Evolutionary conservation across 2,888 invertebrate genomes (phyloP).

Genomic region (Xylocampa areola): DNA sequence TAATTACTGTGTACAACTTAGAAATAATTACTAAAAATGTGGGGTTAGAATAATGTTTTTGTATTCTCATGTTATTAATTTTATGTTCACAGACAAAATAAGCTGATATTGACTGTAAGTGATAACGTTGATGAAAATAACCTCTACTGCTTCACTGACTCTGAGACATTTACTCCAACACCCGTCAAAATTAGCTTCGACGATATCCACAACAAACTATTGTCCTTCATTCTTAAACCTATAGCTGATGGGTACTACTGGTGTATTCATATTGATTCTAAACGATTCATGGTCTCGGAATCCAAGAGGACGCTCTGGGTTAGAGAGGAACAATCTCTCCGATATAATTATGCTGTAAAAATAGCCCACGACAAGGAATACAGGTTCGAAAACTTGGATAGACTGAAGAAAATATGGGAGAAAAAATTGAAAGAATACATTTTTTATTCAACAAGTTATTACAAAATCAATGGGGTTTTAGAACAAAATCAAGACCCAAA

Average conservation of each 20-base stretch:
- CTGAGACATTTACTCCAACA: slow-evolving; percentile 70
- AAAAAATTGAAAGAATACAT: slow-evolving; percentile 76
- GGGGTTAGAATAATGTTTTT: no score
- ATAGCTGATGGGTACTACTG: slow-evolving; percentile 82
- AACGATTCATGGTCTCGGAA: slow-evolving; percentile 66
- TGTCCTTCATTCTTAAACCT: slow-evolving; percentile 64
- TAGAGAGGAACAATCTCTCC: slow-evolving; percentile 69
- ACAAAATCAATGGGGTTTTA: slow-evolving; percentile 59
- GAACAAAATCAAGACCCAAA: slow-evolving; percentile 45
- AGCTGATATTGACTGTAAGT: slow-evolving; percentile 68
- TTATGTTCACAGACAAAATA: slow-evolving; percentile 71
- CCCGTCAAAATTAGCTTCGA: slow-evolving; percentile 65
- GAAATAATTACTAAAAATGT: no score
- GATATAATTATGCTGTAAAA: slow-evolving; percentile 75
- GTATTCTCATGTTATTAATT: slow-evolving; percentile 1
- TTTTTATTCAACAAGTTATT: slow-evolving; percentile 73
- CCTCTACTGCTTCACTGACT: slow-evolving; percentile 82
- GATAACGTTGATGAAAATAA: slow-evolving; percentile 65
- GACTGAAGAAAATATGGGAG: slow-evolving; percentile 65
- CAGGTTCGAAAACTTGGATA: slow-evolving; percentile 50
- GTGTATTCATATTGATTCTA: slow-evolving; percentile 77
- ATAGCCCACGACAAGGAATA: slow-evolving; percentile 64
- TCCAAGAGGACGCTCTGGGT: slow-evolving; percentile 78
- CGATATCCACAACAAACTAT: slow-evolving; percentile 59
- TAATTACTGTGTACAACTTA: no score